Conservation (phyloP, 2,113 vertebrate genomes). For the Heliornis fulica region DNA sequence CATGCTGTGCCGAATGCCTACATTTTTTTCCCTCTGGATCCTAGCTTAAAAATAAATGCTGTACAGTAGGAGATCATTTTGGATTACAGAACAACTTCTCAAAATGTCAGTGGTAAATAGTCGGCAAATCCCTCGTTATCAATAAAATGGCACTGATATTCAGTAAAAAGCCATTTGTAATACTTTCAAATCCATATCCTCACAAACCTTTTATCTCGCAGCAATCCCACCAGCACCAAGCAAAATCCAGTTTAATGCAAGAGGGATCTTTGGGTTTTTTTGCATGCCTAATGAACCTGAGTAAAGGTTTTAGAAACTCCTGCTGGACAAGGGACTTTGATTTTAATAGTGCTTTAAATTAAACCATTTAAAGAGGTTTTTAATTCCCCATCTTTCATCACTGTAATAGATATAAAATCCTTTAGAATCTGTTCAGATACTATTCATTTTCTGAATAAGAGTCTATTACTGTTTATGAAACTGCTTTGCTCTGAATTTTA, state of each 20-base stretch:
- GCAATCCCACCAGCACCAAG: background rate
- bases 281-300: background rate
- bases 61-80: background rate
- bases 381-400: background rate
- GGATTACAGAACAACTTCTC: slow-evolving; percentile 28
- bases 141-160: background rate
- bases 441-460: background rate
- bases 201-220: background rate
- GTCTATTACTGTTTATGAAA: background rate
- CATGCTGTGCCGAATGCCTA: fast-evolving
- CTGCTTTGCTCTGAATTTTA: background rate
- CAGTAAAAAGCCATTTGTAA: background rate
- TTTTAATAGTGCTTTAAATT: background rate
- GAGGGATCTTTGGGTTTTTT: background rate
- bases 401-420: background rate
- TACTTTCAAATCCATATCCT: background rate
- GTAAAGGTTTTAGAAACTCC: background rate
- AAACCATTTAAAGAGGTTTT: background rate
- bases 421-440: background rate
- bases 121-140: slow-evolving; percentile 35
- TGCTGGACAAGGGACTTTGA: background rate
- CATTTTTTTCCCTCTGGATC: background rate
- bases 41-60: background rate
- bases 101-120: slow-evolving; percentile 48
- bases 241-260: background rate